phyloP scores from a whole-genome alignment of 2,888 invertebrate genomes.

The Drosophila diplacantha region DNA sequence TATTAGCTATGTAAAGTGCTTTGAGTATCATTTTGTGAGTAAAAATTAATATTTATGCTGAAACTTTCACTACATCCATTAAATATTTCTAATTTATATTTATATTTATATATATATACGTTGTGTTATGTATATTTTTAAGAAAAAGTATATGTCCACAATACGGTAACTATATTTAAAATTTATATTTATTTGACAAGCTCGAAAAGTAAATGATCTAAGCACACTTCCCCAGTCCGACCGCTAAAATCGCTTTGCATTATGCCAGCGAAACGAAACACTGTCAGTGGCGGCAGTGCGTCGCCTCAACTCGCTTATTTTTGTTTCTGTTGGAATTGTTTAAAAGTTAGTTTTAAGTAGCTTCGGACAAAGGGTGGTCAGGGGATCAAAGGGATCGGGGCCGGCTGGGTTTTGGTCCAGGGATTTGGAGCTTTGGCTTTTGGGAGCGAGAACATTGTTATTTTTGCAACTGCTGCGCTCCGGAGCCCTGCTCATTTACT shows the following conservation, averaged over 20 bases:
- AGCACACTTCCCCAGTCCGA: neutral
- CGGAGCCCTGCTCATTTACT: slow-evolving; percentile 60
- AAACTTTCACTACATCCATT: neutral
- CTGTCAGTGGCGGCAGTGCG: slow-evolving; percentile 48
- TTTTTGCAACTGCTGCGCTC: slow-evolving; percentile 55
- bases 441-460: slow-evolving; percentile 45
- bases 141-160: no score
- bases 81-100: neutral
- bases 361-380: slow-evolving; percentile 31
- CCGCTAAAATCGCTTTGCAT: slow-evolving; percentile 12
- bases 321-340: slow-evolving; percentile 52
- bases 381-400: slow-evolving; percentile 4
- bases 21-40: no score
- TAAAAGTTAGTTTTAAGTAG: slow-evolving; percentile 69
- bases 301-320: slow-evolving; percentile 40
- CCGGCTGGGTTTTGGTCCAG: slow-evolving; percentile 1
- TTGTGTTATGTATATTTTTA: neutral
- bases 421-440: slow-evolving; percentile 38
- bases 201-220: slow-evolving; percentile 38
- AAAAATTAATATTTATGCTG: neutral
- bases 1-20: no score
- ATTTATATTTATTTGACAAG: neutral
- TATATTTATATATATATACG: no score
- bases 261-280: slow-evolving; percentile 38
- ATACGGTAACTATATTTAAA: neutral